Percentiles rank a stretch among this genome's conserved stretches.
Conservation (phyloP, 23 tunicate genomes). For the Ciona savignyi region DNA sequence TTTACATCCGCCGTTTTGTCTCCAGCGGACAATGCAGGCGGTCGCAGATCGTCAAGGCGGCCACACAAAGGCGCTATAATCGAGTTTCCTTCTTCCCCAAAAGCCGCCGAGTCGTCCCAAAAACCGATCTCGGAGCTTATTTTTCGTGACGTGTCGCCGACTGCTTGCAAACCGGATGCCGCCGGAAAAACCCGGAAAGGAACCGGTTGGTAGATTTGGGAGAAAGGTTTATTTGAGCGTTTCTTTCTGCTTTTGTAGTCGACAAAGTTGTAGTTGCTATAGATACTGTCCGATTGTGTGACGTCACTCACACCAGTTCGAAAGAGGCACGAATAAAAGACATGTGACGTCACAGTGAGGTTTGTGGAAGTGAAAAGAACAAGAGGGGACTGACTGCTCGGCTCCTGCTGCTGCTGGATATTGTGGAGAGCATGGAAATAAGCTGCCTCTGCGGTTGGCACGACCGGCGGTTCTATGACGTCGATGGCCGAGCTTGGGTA, state of each 20-base stretch:
- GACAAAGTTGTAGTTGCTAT: conserved; percentile 24
- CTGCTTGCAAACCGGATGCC: conserved; percentile 7
- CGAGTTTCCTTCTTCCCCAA: conserved; percentile 24
- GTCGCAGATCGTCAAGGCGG: conserved; percentile 12
- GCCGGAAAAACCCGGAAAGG: conserved; percentile 42
- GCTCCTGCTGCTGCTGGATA: background rate
- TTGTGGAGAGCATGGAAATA: conserved; percentile 18
- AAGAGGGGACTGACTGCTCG: background rate
- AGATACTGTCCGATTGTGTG: background rate
- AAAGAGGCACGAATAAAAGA: conserved; percentile 3
- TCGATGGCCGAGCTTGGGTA: conserved; percentile 22
- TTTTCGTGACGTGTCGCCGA: background rate
- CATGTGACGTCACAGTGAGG: conserved; percentile 25
- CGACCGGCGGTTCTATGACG: no score
- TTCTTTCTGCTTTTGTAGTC: conserved; percentile 23
- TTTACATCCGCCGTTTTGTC: background rate
- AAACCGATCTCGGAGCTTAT: conserved; percentile 21
- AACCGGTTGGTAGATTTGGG: conserved; percentile 48
- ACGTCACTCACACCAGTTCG: conserved; percentile 12
- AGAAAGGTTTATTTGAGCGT: background rate
- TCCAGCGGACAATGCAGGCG: background rate
- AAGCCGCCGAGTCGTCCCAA: conserved; percentile 24
- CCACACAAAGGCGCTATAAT: conserved; percentile 53
- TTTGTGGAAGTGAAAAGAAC: conserved; percentile 31
- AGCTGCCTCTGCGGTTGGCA: conserved; percentile 5